Evolutionary conservation across 2,797 vertebrate species (phyloP).

Genomic region (Tapirus indicus): DNA sequence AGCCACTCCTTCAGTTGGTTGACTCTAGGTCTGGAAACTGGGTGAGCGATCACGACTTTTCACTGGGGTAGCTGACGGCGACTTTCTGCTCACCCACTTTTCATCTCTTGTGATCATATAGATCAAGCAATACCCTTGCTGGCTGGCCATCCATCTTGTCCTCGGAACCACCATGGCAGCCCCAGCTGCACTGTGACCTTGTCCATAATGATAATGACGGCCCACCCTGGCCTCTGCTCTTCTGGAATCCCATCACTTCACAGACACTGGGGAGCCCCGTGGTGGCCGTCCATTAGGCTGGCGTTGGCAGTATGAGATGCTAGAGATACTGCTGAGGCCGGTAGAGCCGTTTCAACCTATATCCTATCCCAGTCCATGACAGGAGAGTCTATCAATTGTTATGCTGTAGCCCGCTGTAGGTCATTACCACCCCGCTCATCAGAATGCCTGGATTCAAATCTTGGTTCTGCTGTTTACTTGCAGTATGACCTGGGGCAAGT

Average conservation of each 20-base stretch:
- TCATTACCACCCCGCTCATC: neutral
- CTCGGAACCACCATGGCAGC: neutral
- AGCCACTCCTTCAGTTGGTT: neutral
- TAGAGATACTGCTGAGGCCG: neutral
- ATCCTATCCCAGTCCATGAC: neutral
- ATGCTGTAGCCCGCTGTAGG: too few species aligned
- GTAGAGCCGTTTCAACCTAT: neutral
- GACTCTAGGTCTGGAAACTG: neutral
- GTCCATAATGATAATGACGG: neutral
- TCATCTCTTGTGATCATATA: neutral
- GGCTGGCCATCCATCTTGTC: neutral
- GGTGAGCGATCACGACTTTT: neutral
- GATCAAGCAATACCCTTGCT: neutral
- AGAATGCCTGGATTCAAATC: neutral
- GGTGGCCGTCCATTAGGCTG: neutral
- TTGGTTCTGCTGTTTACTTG: neutral
- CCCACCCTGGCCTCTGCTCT: neutral
- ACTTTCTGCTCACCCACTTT: neutral
- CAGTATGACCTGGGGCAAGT: neutral
- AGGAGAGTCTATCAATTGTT: neutral
- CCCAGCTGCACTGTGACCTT: neutral
- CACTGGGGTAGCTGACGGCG: neutral
- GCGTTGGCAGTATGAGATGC: neutral
- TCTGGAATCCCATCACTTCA: neutral
- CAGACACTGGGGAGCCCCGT: neutral